Evolutionary conservation across 2,113 vertebrate genomes (phyloP), one percentile per base, ranked within the genome.

Genomic region (Leiothrix lutea): DNA sequence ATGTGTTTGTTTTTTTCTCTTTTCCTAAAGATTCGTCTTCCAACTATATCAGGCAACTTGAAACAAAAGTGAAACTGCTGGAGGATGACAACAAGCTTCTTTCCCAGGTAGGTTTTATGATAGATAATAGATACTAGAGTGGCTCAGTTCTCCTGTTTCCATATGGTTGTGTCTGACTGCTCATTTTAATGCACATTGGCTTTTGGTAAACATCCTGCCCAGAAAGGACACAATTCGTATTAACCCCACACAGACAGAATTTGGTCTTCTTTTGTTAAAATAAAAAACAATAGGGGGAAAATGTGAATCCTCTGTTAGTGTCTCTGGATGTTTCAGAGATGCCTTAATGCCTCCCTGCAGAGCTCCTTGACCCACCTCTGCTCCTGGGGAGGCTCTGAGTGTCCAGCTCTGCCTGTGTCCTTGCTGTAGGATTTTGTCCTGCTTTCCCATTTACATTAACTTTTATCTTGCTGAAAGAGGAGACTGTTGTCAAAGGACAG

Each of bases 21-120:
- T 84, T 93, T 92, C 26, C 74, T 97, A 19, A 97, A 99, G 99
- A 99, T 98, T 96, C 99, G 12, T 99, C 99, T 75, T 98, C 99
- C 94, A 98, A 98, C 98, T 99, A 99, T 96, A 98, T 99, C 98
- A 97, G 99, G 81, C 99, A 99, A 97, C 98, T 99, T 97, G 99
- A 99, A 98, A 98, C 98, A 72, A 99, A 99, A 98, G 99, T 99
- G 96, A 98, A 98, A 88, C 98, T 99, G 84, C 98, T 99, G 95
- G 99, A 99, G 94, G 99, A 99, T 53, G 98, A 99, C 89, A 98
- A 97, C 92, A 99, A 99, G 94, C 98, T 99, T 48, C 98, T 99
- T 51, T 98, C 98, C 33, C 99, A 99, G 99, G 99, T 99, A 98
- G 95, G 96, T 95, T 54, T 88, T 77, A 6, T 64, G 38, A 15